A percentile compares a stretch with the other conserved stretches of the same genome.
These are phyloP conservation scores for Galeruca laticollis DNA, from an alignment of 2,888 invertebrate species.

Conservation along the genomic window DNA sequence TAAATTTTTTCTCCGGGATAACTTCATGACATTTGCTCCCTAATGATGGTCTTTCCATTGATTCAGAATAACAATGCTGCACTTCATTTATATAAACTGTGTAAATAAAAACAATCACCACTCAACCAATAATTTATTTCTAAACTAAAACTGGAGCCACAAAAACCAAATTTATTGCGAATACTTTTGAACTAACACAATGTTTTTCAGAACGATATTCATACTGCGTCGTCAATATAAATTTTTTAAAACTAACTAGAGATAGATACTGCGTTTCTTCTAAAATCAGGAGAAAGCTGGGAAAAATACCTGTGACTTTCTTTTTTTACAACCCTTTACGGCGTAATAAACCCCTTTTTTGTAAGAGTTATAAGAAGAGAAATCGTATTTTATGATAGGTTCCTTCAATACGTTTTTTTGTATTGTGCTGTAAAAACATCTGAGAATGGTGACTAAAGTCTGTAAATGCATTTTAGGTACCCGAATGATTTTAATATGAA, in stretches of 20 bases:
- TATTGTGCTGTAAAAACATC: background rate
- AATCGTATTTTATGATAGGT: background rate
- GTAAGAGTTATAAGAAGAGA: background rate
- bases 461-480: background rate
- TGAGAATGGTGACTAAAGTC: background rate
- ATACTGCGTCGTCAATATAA: background rate
- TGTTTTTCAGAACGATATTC: background rate
- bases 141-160: too few species aligned
- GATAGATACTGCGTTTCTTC: background rate
- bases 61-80: background rate
- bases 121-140: background rate
- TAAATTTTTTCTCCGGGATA: background rate
- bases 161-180: background rate
- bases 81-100: background rate
- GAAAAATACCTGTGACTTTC: background rate
- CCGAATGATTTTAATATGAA: background rate
- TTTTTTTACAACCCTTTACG: slow-evolving; percentile 15
- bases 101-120: background rate
- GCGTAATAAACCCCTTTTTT: slow-evolving; percentile 1
- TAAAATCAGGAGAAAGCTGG: background rate
- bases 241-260: background rate
- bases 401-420: background rate
- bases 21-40: background rate
- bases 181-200: background rate
- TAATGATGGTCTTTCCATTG: background rate